Evolutionary conservation across 2,113 vertebrate species (phyloP).

Genomic region (Brachionichthys hirsutus): DNA sequence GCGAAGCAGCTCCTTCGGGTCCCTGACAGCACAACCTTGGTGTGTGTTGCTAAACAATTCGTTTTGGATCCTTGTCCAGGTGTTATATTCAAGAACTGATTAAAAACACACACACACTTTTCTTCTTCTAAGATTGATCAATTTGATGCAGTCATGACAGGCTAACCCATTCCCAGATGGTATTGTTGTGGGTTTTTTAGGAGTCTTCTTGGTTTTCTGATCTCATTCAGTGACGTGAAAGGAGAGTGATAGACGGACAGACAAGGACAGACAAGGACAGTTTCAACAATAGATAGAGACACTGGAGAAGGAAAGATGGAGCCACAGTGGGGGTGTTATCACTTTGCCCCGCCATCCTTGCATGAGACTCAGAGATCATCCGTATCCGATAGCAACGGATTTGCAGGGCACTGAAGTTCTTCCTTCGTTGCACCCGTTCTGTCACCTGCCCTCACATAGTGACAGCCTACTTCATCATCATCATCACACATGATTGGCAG

Average conservation of each 20-base stretch:
- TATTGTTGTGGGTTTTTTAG: no score
- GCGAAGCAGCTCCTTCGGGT: no score
- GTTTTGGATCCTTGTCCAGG: no score
- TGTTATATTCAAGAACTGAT: no score
- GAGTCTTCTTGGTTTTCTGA: not conserved
- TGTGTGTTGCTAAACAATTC: no score
- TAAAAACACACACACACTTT: no score
- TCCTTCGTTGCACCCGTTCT: slow-evolving; percentile 39
- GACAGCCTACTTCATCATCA: not conserved
- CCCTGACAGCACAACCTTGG: no score
- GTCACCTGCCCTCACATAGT: slow-evolving; percentile 24
- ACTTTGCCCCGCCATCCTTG: slow-evolving; percentile 43
- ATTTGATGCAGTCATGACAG: no score
- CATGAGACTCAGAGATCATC: slow-evolving; percentile 35
- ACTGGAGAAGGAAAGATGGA: slow-evolving; percentile 36
- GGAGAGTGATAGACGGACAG: slow-evolving; percentile 12
- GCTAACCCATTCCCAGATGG: not conserved
- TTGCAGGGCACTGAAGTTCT: slow-evolving; percentile 33
- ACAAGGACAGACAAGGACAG: slow-evolving; percentile 47
- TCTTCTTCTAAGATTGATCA: no score
- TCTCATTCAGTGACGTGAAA: slow-evolving; percentile 18
- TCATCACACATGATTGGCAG: not conserved
- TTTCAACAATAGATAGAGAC: slow-evolving; percentile 54
- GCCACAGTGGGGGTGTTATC: slow-evolving; percentile 34
- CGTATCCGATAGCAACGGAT: slow-evolving; percentile 68